Percentiles rank a stretch among this genome's conserved stretches.
Evolutionary conservation across 2,113 vertebrate genomes (phyloP).

Genomic region (Oplegnathus fasciatus): DNA sequence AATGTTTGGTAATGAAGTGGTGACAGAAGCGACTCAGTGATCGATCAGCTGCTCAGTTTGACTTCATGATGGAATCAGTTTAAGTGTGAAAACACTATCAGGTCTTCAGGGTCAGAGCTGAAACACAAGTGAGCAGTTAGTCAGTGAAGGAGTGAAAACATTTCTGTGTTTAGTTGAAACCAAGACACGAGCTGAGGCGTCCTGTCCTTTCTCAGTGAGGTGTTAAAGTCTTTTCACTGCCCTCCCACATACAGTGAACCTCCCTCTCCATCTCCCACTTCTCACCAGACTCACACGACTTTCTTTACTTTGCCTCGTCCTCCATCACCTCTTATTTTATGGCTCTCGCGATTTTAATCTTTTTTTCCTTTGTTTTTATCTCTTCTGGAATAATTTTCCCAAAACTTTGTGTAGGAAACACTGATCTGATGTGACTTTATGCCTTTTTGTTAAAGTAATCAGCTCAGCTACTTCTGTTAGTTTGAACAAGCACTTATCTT

Average conservation of each 20-base stretch:
- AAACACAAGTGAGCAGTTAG: too few species aligned
- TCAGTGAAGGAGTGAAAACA: too few species aligned
- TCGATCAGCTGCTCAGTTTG: slow-evolving; percentile 30
- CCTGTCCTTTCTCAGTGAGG: slow-evolving; percentile 3
- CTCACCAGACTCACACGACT: not conserved
- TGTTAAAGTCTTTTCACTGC: slow-evolving; percentile 18
- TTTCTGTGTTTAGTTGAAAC: too few species aligned
- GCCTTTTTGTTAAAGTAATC: not conserved
- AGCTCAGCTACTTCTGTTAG: not conserved
- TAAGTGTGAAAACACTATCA: not conserved
- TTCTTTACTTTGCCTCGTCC: not conserved
- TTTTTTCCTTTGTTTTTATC: not conserved
- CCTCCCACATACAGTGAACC: not conserved
- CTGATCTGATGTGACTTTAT: not conserved
- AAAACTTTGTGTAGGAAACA: not conserved
- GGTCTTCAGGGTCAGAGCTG: too few species aligned
- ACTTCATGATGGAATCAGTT: slow-evolving; percentile 26
- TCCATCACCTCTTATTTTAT: not conserved
- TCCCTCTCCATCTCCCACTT: not conserved
- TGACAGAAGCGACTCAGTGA: slow-evolving; percentile 11
- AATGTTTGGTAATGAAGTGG: slow-evolving; percentile 3
- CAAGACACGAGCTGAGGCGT: too few species aligned
- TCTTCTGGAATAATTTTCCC: not conserved
- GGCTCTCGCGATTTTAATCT: not conserved
- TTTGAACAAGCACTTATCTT: not conserved